A percentile compares a stretch with the other conserved stretches of the same genome.
These are phyloP conservation scores for Schrankia costaestrigalis DNA, from an alignment of 2,888 invertebrate species.

Conservation along the genomic window DNA sequence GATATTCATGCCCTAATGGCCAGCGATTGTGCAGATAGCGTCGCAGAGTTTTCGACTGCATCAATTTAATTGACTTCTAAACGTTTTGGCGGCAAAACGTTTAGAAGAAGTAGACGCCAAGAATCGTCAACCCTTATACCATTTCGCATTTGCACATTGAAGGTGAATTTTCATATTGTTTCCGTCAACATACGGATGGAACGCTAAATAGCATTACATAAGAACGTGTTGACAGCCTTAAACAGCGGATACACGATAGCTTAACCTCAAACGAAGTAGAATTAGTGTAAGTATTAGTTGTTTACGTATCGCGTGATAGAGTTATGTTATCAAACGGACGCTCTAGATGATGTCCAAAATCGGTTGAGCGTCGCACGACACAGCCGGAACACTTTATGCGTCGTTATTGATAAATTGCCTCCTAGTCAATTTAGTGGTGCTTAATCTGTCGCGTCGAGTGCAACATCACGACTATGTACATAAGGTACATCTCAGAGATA, in stretches of 20 bases:
- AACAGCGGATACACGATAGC: constrained; percentile 13
- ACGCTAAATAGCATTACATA: too few species aligned
- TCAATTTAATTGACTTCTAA: too few species aligned
- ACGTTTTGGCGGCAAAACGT: too few species aligned
- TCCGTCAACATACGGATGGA: too few species aligned
- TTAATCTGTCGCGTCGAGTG: constrained; percentile 45
- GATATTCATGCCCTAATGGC: too few species aligned
- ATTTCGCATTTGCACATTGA: too few species aligned
- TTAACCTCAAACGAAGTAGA: constrained; percentile 5
- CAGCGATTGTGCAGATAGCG: too few species aligned
- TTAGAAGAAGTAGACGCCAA: too few species aligned
- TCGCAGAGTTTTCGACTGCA: too few species aligned
- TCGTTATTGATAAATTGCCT: constrained; percentile 79
- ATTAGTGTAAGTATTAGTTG: constrained; percentile 13
- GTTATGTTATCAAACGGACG: constrained; percentile 28
- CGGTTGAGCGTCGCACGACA: constrained; percentile 38
- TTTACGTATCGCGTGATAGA: constrained; percentile 30
- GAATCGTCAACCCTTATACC: too few species aligned
- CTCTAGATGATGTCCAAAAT: constrained; percentile 58
- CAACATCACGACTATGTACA: constrained; percentile 33
- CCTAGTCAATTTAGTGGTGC: constrained; percentile 56
- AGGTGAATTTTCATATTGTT: too few species aligned
- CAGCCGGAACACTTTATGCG: constrained; percentile 73
- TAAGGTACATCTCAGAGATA: constrained; percentile 31
- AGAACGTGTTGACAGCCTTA: too few species aligned